phyloP scores from a whole-genome alignment of 2,888 invertebrate genomes.

The Smittia aterrima region DNA sequence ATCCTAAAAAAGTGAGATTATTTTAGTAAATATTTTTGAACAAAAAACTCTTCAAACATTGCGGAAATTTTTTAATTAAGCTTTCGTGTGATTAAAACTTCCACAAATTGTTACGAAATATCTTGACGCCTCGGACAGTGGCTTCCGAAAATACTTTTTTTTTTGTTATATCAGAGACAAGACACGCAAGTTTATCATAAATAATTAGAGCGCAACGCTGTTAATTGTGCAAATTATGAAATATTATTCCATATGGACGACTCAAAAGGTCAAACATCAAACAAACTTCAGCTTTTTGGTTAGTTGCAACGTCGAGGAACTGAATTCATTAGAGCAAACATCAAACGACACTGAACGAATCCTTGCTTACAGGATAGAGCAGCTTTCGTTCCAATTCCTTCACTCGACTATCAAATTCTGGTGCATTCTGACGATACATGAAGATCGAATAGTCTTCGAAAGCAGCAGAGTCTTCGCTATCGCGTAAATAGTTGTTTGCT shows the following conservation, averaged over 20 bases:
- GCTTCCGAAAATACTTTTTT: slow-evolving; percentile 14
- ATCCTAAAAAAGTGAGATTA: slow-evolving; percentile 47
- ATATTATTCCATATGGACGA: neutral
- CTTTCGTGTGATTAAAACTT: slow-evolving; percentile 14
- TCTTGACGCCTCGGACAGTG: neutral
- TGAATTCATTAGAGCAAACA: slow-evolving; percentile 32
- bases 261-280: neutral
- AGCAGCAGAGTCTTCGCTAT: slow-evolving; percentile 58
- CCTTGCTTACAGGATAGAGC: slow-evolving; percentile 71
- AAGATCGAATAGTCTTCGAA: slow-evolving; percentile 82
- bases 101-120: neutral
- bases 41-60: neutral
- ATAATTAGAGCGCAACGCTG: slow-evolving; percentile 37
- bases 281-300: neutral
- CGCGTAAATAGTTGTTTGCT: slow-evolving; percentile 63
- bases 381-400: slow-evolving; percentile 76
- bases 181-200: slow-evolving; percentile 9
- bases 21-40: neutral
- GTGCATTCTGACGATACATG: slow-evolving; percentile 80
- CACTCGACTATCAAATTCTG: slow-evolving; percentile 79
- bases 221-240: slow-evolving; percentile 11
- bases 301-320: neutral
- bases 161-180: neutral
- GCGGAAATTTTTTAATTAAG: neutral
- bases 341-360: slow-evolving; percentile 43